Percentiles rank a stretch among this genome's conserved stretches.
phyloP scores from a whole-genome alignment of 2,888 invertebrate genomes.

The Lomographa bimaculata region DNA sequence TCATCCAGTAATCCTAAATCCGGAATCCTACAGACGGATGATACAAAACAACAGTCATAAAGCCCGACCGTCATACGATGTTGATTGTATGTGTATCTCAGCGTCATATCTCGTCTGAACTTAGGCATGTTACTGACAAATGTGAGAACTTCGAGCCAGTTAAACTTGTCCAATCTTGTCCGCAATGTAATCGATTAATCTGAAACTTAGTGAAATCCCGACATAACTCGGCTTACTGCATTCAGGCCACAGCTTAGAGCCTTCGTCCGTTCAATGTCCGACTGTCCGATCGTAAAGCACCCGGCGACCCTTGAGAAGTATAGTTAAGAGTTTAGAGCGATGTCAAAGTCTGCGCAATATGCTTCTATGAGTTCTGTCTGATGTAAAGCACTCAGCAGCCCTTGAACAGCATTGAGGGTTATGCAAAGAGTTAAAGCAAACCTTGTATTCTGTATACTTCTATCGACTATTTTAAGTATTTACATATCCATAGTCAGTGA shows the following conservation, averaged over 20 bases:
- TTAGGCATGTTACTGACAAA: constrained; percentile 57
- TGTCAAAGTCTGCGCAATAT: too few species aligned
- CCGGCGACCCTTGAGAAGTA: not conserved
- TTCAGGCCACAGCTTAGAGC: constrained; percentile 29
- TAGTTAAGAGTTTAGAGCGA: too few species aligned
- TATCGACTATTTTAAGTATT: too few species aligned
- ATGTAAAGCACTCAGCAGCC: too few species aligned
- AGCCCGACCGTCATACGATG: constrained; percentile 16
- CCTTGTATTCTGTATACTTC: too few species aligned
- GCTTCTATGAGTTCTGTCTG: too few species aligned
- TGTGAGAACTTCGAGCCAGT: constrained; percentile 60
- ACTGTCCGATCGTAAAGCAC: constrained; percentile 1
- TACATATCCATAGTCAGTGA: too few species aligned
- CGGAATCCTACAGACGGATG: constrained; percentile 6
- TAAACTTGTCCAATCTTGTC: constrained; percentile 65
- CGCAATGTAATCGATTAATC: constrained; percentile 68
- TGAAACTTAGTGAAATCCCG: constrained; percentile 58
- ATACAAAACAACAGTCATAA: constrained; percentile 20
- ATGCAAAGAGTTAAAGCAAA: too few species aligned
- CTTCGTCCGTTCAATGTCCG: not conserved
- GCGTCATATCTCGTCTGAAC: constrained; percentile 47
- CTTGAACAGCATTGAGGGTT: too few species aligned
- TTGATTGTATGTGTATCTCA: constrained; percentile 31
- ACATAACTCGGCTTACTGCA: constrained; percentile 38
- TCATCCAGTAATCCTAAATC: too few species aligned